Percentiles rank a stretch among this genome's conserved stretches.
phyloP scores from a whole-genome alignment of 2,797 vertebrate species.

The Caiman crocodilus region DNA sequence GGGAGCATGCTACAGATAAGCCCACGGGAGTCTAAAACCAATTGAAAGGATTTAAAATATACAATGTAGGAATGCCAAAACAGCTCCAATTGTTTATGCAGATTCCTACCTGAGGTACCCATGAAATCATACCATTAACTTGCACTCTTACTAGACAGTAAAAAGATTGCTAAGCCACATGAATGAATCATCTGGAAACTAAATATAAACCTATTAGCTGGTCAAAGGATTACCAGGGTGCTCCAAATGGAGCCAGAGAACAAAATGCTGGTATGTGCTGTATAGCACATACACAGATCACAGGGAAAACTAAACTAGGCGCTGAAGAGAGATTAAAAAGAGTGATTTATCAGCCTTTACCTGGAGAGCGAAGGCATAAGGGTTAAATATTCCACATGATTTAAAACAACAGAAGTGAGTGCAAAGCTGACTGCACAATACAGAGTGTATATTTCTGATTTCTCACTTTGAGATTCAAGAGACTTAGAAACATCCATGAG shows the following conservation, averaged over 20 bases:
- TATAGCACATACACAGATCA: not conserved
- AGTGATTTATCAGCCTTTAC: constrained; percentile 12
- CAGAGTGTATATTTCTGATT: not conserved
- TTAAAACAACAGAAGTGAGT: not conserved
- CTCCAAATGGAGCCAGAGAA: constrained; percentile 38
- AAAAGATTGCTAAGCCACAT: constrained; percentile 60
- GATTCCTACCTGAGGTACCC: constrained; percentile 22
- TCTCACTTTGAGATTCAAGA: constrained; percentile 20
- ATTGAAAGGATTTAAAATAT: not conserved
- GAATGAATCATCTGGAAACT: constrained; percentile 67
- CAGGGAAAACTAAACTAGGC: not conserved
- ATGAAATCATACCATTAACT: constrained; percentile 43
- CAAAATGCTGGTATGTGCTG: constrained; percentile 32
- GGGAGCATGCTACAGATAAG: not conserved
- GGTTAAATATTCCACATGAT: not conserved
- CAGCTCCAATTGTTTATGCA: not conserved
- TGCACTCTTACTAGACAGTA: constrained; percentile 68
- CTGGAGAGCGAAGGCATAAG: not conserved
- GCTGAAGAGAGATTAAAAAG: not conserved
- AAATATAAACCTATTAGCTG: constrained; percentile 68
- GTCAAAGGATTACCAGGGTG: constrained; percentile 50
- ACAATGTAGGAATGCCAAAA: not conserved
- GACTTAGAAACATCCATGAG: constrained; percentile 22
- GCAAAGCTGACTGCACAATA: not conserved
- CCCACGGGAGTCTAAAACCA: not conserved